Percentiles rank a stretch among this genome's conserved stretches.
Conservation (phyloP, 1,140 invertebrate genomes). For the fruit fly (Drosophila melanogaster) region Release_6_plus_ISO1_MT NC_004354.4:11562501-11563000, state of each 20-base stretch:
- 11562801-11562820: conserved; percentile 39
- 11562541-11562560: conserved; percentile 86
- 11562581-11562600: conserved; percentile 86
- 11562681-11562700: conserved; percentile 73
- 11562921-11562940: not conserved
- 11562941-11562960: not conserved
- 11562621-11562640: conserved; percentile 86
- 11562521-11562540: conserved; percentile 86
- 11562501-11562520: conserved; percentile 82
- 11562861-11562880: conserved; percentile 38
- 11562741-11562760: not conserved
- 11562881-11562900: not conserved
- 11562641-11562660: conserved; percentile 89
- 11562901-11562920: not conserved
- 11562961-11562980: not conserved
- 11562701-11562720: conserved; percentile 4
- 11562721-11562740: too few species aligned
- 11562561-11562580: conserved; percentile 88
- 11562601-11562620: conserved; percentile 87
- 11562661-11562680: conserved; percentile 85
- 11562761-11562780: not conserved
- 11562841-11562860: conserved; percentile 45
- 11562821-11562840: conserved; percentile 45
- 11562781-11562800: conserved; percentile 29
- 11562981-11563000: not conserved